Base-by-base conservation (phyloP, 2,888 invertebrate genomes). In the Clistopyga incitator region DNA sequence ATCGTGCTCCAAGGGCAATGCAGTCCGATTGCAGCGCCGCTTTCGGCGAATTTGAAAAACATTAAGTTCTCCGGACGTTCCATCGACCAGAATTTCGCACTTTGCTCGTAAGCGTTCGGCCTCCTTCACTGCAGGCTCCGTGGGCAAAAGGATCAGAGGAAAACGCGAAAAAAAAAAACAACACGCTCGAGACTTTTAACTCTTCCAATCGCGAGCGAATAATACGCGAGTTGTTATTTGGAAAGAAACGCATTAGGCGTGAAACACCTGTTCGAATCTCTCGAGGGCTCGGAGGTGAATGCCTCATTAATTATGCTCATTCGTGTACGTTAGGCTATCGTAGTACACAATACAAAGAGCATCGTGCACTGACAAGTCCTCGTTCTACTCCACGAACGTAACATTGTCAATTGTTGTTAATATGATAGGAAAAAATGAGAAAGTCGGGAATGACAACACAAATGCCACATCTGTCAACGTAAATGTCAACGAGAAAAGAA, bases 371-470 rank as follows among this genome's bases (percentile, higher is more conserved):
- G 42, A 25, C 54, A 45, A 59, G 54, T 76, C 10, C 20, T 70
- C 47, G 42, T 42, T 8, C 10, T 23, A 47, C 42, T 52, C 65
- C 3, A 11, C 29, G 25, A 18, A 47, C 50, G 20, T 10, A 65
- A 65, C 47, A 68, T 77, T 67, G 52, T 56, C 34, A 20, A 47
- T 64, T 42, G 42, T 72, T 52, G 52, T 42, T 65, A 89, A 87
- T 85, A 91, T 91, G 91, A 91, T 89, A 87, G 90, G 86, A 59
- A 91, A 89, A 67, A 89, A 89, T 87, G 88, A 89, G 76, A 85
- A 88, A 34, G 70, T 68, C 50, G 81, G 85, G 20, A 87, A 88
- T 67, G 86, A 87, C 18, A 82, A 86, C 74, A 88, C 86, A 50
- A 85, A 85, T 85, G 82, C 82, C 54, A 84, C 81, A 25, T 85